Conservation (phyloP, 2,888 invertebrate species). For the Elysia crispata region DNA sequence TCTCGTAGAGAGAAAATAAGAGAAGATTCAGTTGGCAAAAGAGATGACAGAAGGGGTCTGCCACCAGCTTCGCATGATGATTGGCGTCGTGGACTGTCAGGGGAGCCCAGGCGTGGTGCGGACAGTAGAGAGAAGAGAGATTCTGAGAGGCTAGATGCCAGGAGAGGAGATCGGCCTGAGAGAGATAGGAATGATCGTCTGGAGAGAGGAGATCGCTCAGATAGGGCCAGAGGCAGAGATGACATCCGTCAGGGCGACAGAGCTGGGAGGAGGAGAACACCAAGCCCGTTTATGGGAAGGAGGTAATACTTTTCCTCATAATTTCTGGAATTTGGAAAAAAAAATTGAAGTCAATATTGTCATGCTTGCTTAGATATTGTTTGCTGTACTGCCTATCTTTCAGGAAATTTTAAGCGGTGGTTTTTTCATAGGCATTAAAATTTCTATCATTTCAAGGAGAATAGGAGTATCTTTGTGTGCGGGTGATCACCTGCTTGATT, state of each 20-base stretch:
- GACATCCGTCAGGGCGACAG: constrained; percentile 35
- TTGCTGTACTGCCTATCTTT: no score
- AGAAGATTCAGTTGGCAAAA: constrained; percentile 3
- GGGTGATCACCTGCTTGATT: no score
- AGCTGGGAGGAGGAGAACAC: constrained; percentile 44
- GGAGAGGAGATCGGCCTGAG: neutral
- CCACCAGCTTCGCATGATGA: constrained; percentile 21
- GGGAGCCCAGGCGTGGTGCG: constrained; percentile 20
- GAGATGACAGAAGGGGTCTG: constrained; percentile 38
- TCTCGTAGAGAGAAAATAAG: constrained; percentile 48
- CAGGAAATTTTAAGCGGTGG: no score
- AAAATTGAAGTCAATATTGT: no score
- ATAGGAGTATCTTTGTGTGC: no score
- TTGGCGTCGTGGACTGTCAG: constrained; percentile 43
- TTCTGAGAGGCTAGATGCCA: constrained; percentile 9
- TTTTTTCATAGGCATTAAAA: no score
- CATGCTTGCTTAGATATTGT: no score
- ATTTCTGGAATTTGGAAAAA: no score
- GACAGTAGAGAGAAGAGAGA: constrained; percentile 45
- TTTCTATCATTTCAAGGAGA: no score
- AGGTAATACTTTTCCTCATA: constrained; percentile 24
- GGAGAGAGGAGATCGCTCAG: constrained; percentile 38
- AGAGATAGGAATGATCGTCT: constrained; percentile 31
- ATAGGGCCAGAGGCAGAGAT: constrained; percentile 35
- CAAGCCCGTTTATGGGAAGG: constrained; percentile 47